Percentiles rank a stretch among this genome's conserved stretches.
Evolutionary conservation across 2,888 invertebrate genomes (phyloP).

Genomic region (Zele albiditarsus): DNA sequence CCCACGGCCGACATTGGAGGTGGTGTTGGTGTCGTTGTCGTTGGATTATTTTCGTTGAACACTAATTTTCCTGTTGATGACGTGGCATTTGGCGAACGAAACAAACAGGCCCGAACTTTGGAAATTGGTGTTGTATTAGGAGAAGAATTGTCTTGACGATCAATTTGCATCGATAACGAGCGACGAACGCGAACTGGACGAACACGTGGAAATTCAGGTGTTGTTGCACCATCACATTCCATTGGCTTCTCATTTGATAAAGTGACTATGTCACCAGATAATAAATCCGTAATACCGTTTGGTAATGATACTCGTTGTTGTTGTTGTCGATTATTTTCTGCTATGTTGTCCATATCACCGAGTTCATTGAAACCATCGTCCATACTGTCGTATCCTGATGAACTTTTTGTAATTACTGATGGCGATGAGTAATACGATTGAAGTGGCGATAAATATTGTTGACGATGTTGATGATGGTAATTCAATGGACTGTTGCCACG

Average conservation of each 20-base stretch:
- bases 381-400: slow-evolving; percentile 76
- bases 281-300: slow-evolving; percentile 76
- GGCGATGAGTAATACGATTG: slow-evolving; percentile 48
- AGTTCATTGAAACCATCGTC: slow-evolving; percentile 81
- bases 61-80: slow-evolving; percentile 58
- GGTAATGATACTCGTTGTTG: slow-evolving; percentile 71
- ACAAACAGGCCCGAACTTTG: slow-evolving; percentile 74
- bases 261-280: slow-evolving; percentile 75
- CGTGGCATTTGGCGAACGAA: slow-evolving; percentile 68
- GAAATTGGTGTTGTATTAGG: slow-evolving; percentile 68
- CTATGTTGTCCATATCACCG: slow-evolving; percentile 76
- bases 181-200: slow-evolving; percentile 57
- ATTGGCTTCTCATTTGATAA: slow-evolving; percentile 49
- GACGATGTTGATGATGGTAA: slow-evolving; percentile 55
- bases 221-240: slow-evolving; percentile 66
- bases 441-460: slow-evolving; percentile 59
- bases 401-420: slow-evolving; percentile 73
- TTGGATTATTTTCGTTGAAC: slow-evolving; percentile 55
- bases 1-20: slow-evolving; percentile 31
- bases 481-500: slow-evolving; percentile 42
- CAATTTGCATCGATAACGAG: slow-evolving; percentile 70
- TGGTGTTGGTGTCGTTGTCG: slow-evolving; percentile 30
- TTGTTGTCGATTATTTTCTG: slow-evolving; percentile 64
- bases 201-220: slow-evolving; percentile 72
- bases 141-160: slow-evolving; percentile 58